Base-by-base conservation (phyloP, 2,888 invertebrate genomes). In the Schizotus pectinicornis region DNA sequence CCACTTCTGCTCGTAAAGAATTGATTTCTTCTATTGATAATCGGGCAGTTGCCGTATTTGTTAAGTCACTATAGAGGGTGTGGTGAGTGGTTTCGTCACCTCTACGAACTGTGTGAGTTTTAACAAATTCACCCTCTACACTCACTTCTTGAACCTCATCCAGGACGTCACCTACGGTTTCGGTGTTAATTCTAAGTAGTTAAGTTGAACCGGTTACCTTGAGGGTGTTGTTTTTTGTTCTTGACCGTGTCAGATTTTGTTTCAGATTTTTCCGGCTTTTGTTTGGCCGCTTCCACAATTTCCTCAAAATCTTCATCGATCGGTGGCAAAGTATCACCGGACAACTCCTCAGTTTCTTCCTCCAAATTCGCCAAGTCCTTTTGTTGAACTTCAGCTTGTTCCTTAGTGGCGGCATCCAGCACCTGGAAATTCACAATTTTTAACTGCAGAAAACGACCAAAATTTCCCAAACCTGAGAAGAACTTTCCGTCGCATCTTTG, bases 331-430 rank as follows among this genome's bases (percentile, higher is more conserved):
- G 70, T 77, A 35, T 85, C 81, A 22, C 87, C 85, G 5, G 85
- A 83, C 62, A 85, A 81, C 7, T 85, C 84, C 3, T 83, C 83
- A 34, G 86, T 83, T 53, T 85, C 82, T 38, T 88, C 85, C 14
- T 88, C 85, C 9, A 66, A 64, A 52, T 37, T 85, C 82, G 57
- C 88, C 84, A n/a, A 86, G 35, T 63, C 53, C 49, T 72, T 65
- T 49, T 71, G 66, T 55, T 89, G 88, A 64, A 85, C 79, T 66
- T 90, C 84, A 34, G 90, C 90, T 79, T 96, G 95, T 64, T 95
- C 94, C 77, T 91, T 87, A 0, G 91, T 91, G 0, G 91, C 91
- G 46, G 88, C 87, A 67, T 92, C 92, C 63, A 90, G 76, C 5
- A 22, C 22, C 22, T 22, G 5, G 3, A 22, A 22, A 22, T 22